Percentiles rank a stretch among this genome's conserved stretches.
phyloP scores from a whole-genome alignment of 2,113 vertebrate species.

The Albula goreensis region DNA sequence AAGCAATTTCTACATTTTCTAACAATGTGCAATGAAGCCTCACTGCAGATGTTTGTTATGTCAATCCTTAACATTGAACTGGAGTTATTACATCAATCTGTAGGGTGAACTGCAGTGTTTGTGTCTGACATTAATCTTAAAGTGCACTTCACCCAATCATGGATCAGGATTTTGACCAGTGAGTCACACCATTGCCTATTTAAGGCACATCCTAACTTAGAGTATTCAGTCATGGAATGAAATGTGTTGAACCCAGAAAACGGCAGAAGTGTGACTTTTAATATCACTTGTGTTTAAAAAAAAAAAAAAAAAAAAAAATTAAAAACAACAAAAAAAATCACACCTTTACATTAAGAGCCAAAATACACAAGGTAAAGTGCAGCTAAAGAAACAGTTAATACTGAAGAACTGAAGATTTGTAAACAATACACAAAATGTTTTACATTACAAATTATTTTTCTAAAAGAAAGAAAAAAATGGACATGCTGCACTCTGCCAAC shows the following conservation, averaged over 20 bases:
- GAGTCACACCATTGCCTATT: not conserved
- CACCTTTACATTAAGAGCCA: conserved; percentile 38
- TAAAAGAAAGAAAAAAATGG: conserved; percentile 15
- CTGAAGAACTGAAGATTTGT: conserved; percentile 56
- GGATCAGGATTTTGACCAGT: not conserved
- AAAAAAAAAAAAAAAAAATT: not conserved
- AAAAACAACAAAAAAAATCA: not conserved
- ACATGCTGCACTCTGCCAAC: conserved; percentile 42
- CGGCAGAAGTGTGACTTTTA: not conserved
- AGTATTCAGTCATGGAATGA: conserved; percentile 6
- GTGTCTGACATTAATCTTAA: not conserved
- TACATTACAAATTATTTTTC: conserved; percentile 23
- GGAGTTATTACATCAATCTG: not conserved
- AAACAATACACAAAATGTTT: conserved; percentile 48
- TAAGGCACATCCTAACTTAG: not conserved
- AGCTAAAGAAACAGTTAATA: conserved; percentile 58
- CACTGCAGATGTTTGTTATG: not conserved
- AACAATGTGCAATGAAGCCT: too few relatives aligned
- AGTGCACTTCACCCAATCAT: not conserved
- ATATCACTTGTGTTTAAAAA: not conserved
- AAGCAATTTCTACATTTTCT: not conserved
- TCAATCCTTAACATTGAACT: too few relatives aligned
- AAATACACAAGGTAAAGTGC: conserved; percentile 55
- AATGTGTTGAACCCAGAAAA: not conserved
- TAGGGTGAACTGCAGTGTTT: not conserved